These are phyloP conservation scores for Tangara arthus DNA, from an alignment of 2,797 vertebrate genomes.

Conservation along the genomic window DNA sequence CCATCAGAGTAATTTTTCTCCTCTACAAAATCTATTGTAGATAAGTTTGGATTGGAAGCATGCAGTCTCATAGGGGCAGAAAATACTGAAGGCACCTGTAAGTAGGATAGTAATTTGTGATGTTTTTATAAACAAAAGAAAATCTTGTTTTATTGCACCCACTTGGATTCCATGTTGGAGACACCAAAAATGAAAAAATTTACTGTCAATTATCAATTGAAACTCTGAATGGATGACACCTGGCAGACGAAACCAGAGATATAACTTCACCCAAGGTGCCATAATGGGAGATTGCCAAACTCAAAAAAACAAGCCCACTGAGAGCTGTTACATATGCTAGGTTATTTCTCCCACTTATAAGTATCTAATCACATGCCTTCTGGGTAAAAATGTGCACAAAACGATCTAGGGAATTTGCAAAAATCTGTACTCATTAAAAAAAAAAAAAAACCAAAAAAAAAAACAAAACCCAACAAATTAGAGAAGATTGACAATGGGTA, in stretches of 20 bases:
- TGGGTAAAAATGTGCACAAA: neutral
- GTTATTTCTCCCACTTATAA: neutral
- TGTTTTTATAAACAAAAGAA: neutral
- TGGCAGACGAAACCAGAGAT: neutral
- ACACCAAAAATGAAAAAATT: neutral
- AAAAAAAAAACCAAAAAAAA: neutral
- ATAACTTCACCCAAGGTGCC: neutral
- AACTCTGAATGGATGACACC: neutral
- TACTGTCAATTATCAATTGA: neutral
- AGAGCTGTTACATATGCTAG: neutral
- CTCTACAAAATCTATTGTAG: constrained; percentile 85
- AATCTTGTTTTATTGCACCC: neutral
- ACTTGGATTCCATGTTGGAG: neutral
- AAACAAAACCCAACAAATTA: neutral
- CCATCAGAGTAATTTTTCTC: constrained; percentile 86
- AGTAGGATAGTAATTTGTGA: neutral
- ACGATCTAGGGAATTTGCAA: neutral
- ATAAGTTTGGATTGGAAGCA: constrained; percentile 97
- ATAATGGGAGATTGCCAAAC: neutral
- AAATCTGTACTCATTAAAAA: neutral
- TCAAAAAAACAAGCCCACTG: neutral
- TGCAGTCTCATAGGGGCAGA: constrained; percentile 88
- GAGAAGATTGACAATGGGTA: neutral
- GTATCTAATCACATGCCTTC: neutral
- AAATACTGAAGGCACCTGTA: constrained; percentile 81